Evolutionary conservation across 2,888 invertebrate species (phyloP).

Genomic region (Eilema griseolum): DNA sequence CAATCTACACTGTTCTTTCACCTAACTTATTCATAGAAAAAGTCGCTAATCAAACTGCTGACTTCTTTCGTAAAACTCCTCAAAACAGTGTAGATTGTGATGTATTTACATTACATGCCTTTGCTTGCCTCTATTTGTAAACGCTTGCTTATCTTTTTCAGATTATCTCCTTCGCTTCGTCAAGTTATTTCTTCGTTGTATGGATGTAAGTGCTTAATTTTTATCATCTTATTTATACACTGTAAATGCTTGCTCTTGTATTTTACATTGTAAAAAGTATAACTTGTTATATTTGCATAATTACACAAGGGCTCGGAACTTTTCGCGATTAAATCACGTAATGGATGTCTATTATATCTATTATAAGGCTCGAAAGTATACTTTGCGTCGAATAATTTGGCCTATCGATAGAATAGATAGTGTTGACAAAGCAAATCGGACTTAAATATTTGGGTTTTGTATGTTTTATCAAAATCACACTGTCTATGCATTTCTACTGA

Average conservation of each 20-base stretch:
- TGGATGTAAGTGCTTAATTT: constrained; percentile 58
- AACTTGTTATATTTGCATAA: no score
- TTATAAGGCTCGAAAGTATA: no score
- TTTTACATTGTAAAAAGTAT: no score
- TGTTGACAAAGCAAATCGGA: no score
- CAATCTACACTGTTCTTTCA: neutral
- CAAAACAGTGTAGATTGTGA: neutral
- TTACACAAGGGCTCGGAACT: no score
- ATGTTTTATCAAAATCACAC: no score
- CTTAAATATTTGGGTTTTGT: no score
- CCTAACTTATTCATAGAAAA: neutral
- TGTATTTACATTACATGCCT: constrained; percentile 3
- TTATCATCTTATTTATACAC: neutral
- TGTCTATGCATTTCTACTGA: no score
- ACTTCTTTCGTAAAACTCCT: neutral
- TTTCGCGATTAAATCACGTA: no score
- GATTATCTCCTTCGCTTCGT: constrained; percentile 50
- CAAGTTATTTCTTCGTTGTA: constrained; percentile 54
- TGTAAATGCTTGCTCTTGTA: neutral
- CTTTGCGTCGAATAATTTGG: no score
- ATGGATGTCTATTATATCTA: no score
- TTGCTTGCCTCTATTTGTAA: constrained; percentile 49
- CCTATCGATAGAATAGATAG: no score
- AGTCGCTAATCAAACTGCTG: neutral
- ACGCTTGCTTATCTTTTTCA: constrained; percentile 58